Evolutionary conservation across 2,113 vertebrate species (phyloP).

Genomic region (Macquaria australasica): DNA sequence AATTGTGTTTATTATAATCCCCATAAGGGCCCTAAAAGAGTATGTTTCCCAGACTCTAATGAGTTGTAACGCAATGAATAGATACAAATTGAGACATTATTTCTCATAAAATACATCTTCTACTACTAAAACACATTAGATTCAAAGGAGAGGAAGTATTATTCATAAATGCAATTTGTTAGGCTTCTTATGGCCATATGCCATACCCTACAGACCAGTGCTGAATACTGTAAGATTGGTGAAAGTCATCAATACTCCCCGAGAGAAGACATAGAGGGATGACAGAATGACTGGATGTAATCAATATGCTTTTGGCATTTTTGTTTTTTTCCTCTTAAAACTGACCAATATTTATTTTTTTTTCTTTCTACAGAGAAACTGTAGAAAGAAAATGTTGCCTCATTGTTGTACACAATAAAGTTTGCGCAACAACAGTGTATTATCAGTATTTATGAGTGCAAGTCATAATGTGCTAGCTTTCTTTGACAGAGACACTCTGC

Average conservation of each 20-base stretch:
- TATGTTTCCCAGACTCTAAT: background rate
- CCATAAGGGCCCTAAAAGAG: background rate
- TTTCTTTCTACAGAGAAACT: too few species aligned
- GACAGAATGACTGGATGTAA: slow-evolving; percentile 5
- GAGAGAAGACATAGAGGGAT: slow-evolving; percentile 30
- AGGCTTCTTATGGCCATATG: background rate
- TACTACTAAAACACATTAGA: background rate
- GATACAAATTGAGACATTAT: background rate
- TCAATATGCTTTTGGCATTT: slow-evolving; percentile 48
- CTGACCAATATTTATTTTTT: too few species aligned
- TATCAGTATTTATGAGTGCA: background rate
- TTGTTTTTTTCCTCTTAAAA: background rate
- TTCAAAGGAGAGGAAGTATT: background rate
- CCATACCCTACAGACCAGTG: background rate
- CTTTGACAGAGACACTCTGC: background rate
- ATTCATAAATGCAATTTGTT: slow-evolving; percentile 20
- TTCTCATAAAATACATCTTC: background rate
- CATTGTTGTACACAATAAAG: background rate
- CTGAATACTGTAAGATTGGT: slow-evolving; percentile 19
- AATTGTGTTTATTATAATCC: background rate
- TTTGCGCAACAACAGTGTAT: too few species aligned
- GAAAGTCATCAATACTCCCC: slow-evolving; percentile 53
- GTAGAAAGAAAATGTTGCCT: background rate
- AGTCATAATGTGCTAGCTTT: background rate
- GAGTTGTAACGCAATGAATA: background rate